Conservation (phyloP, 2,888 invertebrate genomes). For the Eristalis pertinax region DNA sequence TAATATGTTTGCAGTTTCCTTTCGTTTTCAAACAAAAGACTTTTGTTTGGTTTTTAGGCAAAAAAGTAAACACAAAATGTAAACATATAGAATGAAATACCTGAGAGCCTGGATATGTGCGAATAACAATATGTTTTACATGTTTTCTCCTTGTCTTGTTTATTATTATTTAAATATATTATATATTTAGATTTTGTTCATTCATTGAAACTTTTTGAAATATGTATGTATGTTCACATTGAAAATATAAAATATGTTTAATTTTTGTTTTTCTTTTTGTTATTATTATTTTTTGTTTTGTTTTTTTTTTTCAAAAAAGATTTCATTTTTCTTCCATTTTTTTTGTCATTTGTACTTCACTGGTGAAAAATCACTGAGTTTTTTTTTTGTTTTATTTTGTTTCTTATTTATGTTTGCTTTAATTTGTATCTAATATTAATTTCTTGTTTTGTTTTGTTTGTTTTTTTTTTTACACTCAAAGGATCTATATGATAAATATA, state of each 20-base stretch:
- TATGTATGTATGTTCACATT: constrained; percentile 58
- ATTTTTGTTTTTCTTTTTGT: constrained; percentile 49
- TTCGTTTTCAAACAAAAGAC: constrained; percentile 12
- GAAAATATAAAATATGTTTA: constrained; percentile 59
- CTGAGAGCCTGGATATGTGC: constrained; percentile 79
- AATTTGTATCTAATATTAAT: constrained; percentile 62
- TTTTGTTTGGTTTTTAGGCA: constrained; percentile 33
- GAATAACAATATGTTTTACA: constrained; percentile 78
- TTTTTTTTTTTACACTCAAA: constrained; percentile 59
- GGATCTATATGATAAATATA: constrained; percentile 69
- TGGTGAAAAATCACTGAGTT: constrained; percentile 82
- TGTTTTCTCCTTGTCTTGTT: constrained; percentile 57
- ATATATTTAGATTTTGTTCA: constrained; percentile 28
- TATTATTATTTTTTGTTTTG: background rate
- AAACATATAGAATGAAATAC: constrained; percentile 53
- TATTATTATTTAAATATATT: constrained; percentile 55
- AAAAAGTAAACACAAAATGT: constrained; percentile 33
- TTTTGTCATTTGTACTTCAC: constrained; percentile 81
- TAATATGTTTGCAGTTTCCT: background rate
- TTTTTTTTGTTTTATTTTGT: constrained; percentile 73
- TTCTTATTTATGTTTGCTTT: constrained; percentile 58
- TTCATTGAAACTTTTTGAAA: constrained; percentile 62
- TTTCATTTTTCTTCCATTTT: constrained; percentile 64
- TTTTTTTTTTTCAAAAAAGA: constrained; percentile 61
- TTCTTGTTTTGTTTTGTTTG: constrained; percentile 24